Conservation (phyloP, 2,888 invertebrate genomes). For the Rosalia funebris region DNA sequence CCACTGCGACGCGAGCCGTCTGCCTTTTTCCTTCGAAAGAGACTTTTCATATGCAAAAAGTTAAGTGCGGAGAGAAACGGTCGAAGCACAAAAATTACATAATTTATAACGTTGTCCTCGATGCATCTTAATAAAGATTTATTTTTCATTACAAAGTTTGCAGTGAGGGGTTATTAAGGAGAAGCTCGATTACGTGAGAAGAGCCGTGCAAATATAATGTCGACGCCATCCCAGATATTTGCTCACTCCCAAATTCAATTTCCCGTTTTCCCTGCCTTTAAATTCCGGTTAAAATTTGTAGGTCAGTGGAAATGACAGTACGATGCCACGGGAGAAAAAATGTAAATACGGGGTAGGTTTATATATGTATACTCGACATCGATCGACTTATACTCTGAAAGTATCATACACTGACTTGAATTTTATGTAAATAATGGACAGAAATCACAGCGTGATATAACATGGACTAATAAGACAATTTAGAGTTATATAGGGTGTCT, state of each 20-base stretch:
- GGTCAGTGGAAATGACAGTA: slow-evolving; percentile 16
- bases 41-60: slow-evolving; percentile 18
- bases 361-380: not conserved
- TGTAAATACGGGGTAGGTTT: too few relatives aligned
- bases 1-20: slow-evolving; percentile 35
- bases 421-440: too few relatives aligned
- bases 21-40: slow-evolving; percentile 8
- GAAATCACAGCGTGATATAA: too few relatives aligned
- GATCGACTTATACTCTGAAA: too few relatives aligned
- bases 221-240: slow-evolving; percentile 14
- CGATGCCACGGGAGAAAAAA: too few relatives aligned
- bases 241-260: slow-evolving; percentile 18
- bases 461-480: too few relatives aligned
- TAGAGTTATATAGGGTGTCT: too few relatives aligned
- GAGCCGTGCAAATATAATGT: not conserved
- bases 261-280: slow-evolving; percentile 12
- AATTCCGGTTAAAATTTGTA: slow-evolving; percentile 18
- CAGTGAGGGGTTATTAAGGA: slow-evolving; percentile 14
- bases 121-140: slow-evolving; percentile 29
- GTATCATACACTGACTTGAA: too few relatives aligned
- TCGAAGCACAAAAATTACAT: slow-evolving; percentile 6
- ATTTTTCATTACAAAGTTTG: slow-evolving; percentile 27
- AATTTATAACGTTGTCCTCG: slow-evolving; percentile 26
- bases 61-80: slow-evolving; percentile 13
- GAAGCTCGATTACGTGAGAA: not conserved